Evolutionary conservation across 2,888 invertebrate genomes (phyloP), one percentile per base, ranked within the genome.

Genomic region (Lasiommata megera): DNA sequence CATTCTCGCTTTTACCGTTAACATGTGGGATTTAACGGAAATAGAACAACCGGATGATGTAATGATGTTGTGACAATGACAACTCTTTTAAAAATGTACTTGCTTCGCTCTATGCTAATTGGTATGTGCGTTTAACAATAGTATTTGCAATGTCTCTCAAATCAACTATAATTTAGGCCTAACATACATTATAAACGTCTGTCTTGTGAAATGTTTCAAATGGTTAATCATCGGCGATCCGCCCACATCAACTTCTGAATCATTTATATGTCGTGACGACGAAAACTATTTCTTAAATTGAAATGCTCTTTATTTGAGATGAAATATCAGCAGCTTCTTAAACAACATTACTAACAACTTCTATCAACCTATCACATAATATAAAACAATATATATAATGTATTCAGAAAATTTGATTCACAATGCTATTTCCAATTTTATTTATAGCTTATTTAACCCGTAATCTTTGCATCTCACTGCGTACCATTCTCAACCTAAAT

Each of bases 1-100:
- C 75, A 70, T 40, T 71, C 71, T 59, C 79, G 78, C 76, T 69
- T 69, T 74, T 70, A 64, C 70, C 72, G 61, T 59, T 48, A 68
- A 67, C 74, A 77, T 70, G 68, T 76, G 69, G 70, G 65, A 70
- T 71, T 64, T 63, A 58, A 65, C 67, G 55, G 56, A 62, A 64
- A 67, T 67, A 61, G 61, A 66, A 54, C 62, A 59, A 62, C 66
- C 64, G 65, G 56, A 60, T 60, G 64, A 63, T 62, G 61, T 65
- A 64, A 66, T 64, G 58, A 58, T 62, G 59, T 47, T 50, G 54
- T 63, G 67, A 61, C 46, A 43, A 40, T 60, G 48, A 43, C 52
- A 44, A 38, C 14, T 47, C 40, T 46, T 43, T 34, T 18, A 43
- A 53, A 28, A 31, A 16, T 18, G n/a, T 48, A 17, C 16, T 23